Evolutionary conservation across 2,888 invertebrate species (phyloP).

Genomic region (Orchesellides sinensis): DNA sequence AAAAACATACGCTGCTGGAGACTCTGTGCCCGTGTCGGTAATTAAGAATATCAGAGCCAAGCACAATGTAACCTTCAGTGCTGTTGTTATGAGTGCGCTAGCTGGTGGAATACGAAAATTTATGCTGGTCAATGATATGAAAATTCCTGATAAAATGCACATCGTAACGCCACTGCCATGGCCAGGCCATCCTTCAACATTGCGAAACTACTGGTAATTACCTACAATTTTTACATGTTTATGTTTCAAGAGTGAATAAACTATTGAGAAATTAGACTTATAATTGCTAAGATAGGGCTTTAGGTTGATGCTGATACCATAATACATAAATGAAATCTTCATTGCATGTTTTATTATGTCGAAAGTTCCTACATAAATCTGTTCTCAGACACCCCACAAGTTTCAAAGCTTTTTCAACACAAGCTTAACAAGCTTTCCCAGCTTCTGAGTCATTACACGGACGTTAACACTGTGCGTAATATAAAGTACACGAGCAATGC

Average conservation of each 20-base stretch:
- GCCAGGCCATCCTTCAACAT: conserved; percentile 65
- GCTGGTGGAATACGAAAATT: conserved; percentile 68
- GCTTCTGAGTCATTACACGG: no score
- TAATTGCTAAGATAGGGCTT: neutral
- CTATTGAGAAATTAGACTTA: neutral
- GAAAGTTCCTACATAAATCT: no score
- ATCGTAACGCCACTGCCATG: conserved; percentile 61
- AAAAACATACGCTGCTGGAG: conserved; percentile 41
- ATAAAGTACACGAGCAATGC: no score
- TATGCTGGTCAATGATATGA: conserved; percentile 63
- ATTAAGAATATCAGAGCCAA: conserved; percentile 44
- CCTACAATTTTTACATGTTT: neutral
- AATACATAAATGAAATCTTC: no score
- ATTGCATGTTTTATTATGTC: no score
- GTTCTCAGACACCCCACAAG: no score
- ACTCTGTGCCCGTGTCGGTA: conserved; percentile 47
- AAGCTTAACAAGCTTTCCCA: no score
- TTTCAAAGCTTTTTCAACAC: no score
- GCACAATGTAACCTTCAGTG: conserved; percentile 58
- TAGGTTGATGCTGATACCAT: no score
- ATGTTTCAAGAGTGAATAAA: neutral
- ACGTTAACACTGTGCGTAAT: no score
- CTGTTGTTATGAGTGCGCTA: conserved; percentile 62
- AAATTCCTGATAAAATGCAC: conserved; percentile 65
- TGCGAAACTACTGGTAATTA: conserved; percentile 68